A percentile compares a stretch with the other conserved stretches of the same genome.
phyloP scores from a whole-genome alignment of 2,888 invertebrate species.

The Drosophila emarginata region DNA sequence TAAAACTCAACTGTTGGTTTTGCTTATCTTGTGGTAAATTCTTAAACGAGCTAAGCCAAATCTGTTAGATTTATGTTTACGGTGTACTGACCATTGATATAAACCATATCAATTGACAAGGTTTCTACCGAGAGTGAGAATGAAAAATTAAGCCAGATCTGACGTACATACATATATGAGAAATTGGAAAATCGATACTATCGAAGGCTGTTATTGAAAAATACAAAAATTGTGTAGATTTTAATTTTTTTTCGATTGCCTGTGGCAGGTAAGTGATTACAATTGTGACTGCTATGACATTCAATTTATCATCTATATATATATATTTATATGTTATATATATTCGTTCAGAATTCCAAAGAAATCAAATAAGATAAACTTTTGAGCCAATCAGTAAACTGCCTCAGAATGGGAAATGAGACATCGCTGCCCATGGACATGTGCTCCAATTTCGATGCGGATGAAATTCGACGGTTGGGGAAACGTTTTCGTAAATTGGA shows the following conservation, averaged over 20 bases:
- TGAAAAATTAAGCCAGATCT: background rate
- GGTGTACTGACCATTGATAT: background rate
- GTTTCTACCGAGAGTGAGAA: background rate
- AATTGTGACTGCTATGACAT: background rate
- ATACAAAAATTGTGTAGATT: conserved; percentile 2
- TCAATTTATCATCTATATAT: too few relatives aligned
- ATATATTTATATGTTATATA: too few relatives aligned
- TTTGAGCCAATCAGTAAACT: background rate
- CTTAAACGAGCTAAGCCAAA: background rate
- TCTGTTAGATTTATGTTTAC: background rate
- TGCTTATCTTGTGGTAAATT: conserved; percentile 5
- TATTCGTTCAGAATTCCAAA: too few relatives aligned
- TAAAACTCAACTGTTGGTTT: conserved; percentile 12
- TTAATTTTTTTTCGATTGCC: background rate
- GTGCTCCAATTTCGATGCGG: conserved; percentile 90
- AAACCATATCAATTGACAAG: background rate
- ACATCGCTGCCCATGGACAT: conserved; percentile 68
- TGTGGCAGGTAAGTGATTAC: background rate
- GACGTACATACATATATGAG: background rate
- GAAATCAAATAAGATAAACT: background rate
- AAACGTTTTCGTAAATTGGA: conserved; percentile 99
- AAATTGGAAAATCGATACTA: conserved; percentile 6
- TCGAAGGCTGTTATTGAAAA: conserved; percentile 3
- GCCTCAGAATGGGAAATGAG: conserved; percentile 58
- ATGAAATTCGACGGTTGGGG: conserved; percentile 99